phyloP scores from a whole-genome alignment of 2,797 vertebrate genomes.

The Liasis olivaceus region DNA sequence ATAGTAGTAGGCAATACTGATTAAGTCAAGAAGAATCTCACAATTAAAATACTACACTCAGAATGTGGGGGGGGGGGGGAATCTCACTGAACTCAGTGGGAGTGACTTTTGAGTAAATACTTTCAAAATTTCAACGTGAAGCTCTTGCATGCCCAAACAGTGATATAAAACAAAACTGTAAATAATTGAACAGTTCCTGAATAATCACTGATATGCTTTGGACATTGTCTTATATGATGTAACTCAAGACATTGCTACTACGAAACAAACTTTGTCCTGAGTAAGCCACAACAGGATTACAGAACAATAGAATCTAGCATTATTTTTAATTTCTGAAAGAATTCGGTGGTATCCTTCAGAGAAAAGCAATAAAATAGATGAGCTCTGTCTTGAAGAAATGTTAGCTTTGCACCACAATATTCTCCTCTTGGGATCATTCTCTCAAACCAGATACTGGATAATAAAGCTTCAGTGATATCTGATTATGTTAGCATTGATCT shows the following conservation, averaged over 20 bases:
- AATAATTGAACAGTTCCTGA: constrained; percentile 43
- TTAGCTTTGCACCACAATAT: background rate
- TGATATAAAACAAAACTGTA: no score
- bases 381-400: background rate
- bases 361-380: constrained; percentile 14
- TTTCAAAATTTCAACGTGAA: no score
- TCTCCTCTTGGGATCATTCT: constrained; percentile 41
- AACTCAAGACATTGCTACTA: no score
- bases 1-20: background rate
- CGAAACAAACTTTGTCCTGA: background rate
- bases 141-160: background rate
- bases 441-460: constrained; percentile 25
- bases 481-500: constrained; percentile 59
- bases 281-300: no score
- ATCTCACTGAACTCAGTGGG: background rate
- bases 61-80: background rate
- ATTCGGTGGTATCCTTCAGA: constrained; percentile 11
- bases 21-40: background rate
- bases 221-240: background rate
- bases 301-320: background rate
- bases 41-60: background rate
- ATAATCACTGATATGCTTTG: constrained; percentile 21
- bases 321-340: constrained; percentile 27
- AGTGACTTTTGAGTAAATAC: background rate
- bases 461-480: constrained; percentile 39